Base-by-base conservation (phyloP, 2,113 vertebrate species). In the Ceratotherium simum region DNA sequence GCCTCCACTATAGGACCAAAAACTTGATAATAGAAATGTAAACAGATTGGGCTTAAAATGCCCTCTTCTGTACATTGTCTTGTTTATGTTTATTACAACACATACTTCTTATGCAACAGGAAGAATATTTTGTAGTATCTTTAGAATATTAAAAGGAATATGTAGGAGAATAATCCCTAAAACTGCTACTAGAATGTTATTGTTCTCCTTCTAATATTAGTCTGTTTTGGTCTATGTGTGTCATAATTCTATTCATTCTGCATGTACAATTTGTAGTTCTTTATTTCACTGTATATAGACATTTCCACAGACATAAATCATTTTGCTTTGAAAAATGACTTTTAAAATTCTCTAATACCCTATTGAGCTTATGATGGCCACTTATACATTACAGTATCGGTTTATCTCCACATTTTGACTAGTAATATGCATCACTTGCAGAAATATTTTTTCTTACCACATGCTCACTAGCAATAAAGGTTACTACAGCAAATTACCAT, bases 321-420 rank as follows among this genome's bases (percentile, higher is more conserved):
- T 16, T 46, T 87, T 75, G 13, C 39, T 72, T 69, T 65, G 10
- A 73, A 27, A 65, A 76, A n/a, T 64, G 13, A n/a, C 8, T 81
- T 97, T 75, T n/a, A 48, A 87, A 90, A 12, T 76, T 96, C 20
- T 90, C 23, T 31, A 36, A 9, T 60, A 29, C 11, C 79, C 17
- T 60, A 33, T 5, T 21, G 14, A 60, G 3, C 13, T 85, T 62
- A 42, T 39, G 46, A 58, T 1, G 11, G 2, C 2, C 8, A 56
- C 10, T 72, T 78, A 39, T 13, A 3, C 8, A 27, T 65, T 76
- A 42, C 4, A 36, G 9, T 20, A 3, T 36, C 72, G 1, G 11
- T 31, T 75, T 60, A 62, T 48, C 36, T 60, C 1, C 12, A 60
- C 2, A 33, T 78, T 51, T 89, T 69, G 33, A 69, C 23, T 39